phyloP scores from a whole-genome alignment of 2,888 invertebrate species.

The Koerneria pararmatus region DNA sequence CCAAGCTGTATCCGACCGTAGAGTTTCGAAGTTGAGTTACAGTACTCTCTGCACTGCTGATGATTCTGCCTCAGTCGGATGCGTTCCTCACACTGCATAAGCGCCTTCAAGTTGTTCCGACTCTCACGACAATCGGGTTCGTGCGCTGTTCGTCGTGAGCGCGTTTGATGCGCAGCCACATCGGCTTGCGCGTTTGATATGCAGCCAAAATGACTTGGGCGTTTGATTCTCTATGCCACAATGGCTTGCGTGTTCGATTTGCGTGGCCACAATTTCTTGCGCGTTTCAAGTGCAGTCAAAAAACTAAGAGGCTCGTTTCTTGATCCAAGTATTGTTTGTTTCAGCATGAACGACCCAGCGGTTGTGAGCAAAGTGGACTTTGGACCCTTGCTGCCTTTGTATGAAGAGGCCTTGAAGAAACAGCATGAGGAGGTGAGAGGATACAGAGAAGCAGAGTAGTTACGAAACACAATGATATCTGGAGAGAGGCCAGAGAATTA shows the following conservation, averaged over 20 bases:
- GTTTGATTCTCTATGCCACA: neutral
- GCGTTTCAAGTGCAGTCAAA: neutral
- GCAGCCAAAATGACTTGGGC: neutral
- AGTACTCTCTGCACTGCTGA: constrained; percentile 87
- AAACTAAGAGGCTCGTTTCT: neutral
- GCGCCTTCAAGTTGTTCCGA: constrained; percentile 68
- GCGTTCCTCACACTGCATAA: constrained; percentile 82
- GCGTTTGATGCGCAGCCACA: neutral
- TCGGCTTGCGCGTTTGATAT: neutral
- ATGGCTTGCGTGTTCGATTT: neutral
- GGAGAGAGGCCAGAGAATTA: too few species aligned
- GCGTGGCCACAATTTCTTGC: too few species aligned
- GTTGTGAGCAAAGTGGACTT: constrained; percentile 20
- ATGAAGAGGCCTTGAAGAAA: constrained; percentile 20
- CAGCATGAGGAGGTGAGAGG: constrained; percentile 28
- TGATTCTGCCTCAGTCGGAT: constrained; percentile 94
- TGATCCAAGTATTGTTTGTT: neutral
- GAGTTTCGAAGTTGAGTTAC: too few species aligned
- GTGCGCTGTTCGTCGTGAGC: neutral
- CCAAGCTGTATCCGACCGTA: too few species aligned
- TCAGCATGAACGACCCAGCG: neutral
- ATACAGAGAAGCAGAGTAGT: too few species aligned
- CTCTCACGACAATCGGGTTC: constrained; percentile 44
- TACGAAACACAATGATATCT: too few species aligned
- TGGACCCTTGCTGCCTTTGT: constrained; percentile 22